Evolutionary conservation across 1,140 invertebrate genomes (phyloP).

Genomic region (Dolichoris vasculosae): DNA sequence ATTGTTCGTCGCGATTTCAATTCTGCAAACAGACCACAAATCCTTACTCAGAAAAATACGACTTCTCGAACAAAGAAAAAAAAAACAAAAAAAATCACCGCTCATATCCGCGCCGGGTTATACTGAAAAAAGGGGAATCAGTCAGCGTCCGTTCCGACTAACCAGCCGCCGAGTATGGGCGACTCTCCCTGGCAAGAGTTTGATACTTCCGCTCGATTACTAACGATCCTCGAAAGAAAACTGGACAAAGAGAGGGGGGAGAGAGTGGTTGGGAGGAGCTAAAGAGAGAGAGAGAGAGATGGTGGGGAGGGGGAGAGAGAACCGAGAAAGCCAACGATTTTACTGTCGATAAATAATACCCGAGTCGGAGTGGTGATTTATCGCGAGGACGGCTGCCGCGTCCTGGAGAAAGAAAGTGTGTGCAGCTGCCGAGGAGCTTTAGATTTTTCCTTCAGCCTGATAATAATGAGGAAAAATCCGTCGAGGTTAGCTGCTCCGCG

Average conservation of each 20-base stretch:
- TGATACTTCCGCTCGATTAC: slow-evolving; percentile 16
- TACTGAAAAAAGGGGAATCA: background rate
- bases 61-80: background rate
- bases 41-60: background rate
- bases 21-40: background rate
- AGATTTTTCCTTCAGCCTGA: background rate
- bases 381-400: background rate
- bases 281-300: slow-evolving; percentile 32
- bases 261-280: slow-evolving; percentile 7
- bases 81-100: background rate
- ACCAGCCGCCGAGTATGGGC: background rate
- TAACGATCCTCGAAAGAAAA: slow-evolving; percentile 25
- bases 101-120: background rate
- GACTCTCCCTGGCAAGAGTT: background rate
- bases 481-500: background rate
- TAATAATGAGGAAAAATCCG: slow-evolving; percentile 38
- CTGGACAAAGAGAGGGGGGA: background rate
- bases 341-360: slow-evolving; percentile 36
- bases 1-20: background rate
- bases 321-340: slow-evolving; percentile 14
- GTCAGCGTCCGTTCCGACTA: background rate
- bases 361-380: background rate
- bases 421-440: background rate
- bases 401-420: background rate
- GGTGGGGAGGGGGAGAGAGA: slow-evolving; percentile 5